Base-by-base conservation (phyloP, 2,797 vertebrate genomes). In the Pelodytes ibericus region DNA sequence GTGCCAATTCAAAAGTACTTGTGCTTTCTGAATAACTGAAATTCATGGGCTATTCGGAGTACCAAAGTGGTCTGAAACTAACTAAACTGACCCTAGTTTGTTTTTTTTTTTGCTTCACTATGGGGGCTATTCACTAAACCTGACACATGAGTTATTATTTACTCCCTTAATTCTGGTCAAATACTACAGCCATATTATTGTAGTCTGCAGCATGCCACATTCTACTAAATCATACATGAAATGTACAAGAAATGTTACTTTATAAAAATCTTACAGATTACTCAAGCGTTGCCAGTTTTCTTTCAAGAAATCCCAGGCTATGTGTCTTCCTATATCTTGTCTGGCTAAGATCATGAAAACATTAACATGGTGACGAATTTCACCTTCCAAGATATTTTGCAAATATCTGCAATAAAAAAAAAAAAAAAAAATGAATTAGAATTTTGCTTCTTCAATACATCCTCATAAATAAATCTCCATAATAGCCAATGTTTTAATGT, bases 271-370 rank as follows among this genome's bases (percentile, higher is more conserved):
- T 71, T 77, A 77, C 33, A 70, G 73, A 81, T 87, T 57, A 22
- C 33, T 76, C 80, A 92, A 75, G 77, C 82, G 64, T 26, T 83
- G 74, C 91, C 90, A 92, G 3, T 92, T 90, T 68, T 87, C 85
- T 0, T 81, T 82, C 78, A 92, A 33, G 57, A 92, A 93, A 18
- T 89, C 88, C 85, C 88, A 92, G 61, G 82, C 87, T 3, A 91
- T 73, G 0, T 58, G 82, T 2, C 81, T 80, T 27, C 92, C 92
- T 74, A 85, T 80, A 71, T 90, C 87, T 56, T 84, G 86, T 16
- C 27, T 68, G 13, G 66, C 5, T 20, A 79, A 49, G 18, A 27
- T 6, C 15, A 56, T 39, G 30, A 79, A 57, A 31, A 67, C 20
- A 3, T 39, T 25, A 27, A 60, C 6, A 56, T 13, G 2, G n/a